A percentile compares a stretch with the other conserved stretches of the same genome.
These are phyloP conservation scores for Chelidonichthys spinosus DNA, from an alignment of 2,797 vertebrate species.

Conservation along the genomic window DNA sequence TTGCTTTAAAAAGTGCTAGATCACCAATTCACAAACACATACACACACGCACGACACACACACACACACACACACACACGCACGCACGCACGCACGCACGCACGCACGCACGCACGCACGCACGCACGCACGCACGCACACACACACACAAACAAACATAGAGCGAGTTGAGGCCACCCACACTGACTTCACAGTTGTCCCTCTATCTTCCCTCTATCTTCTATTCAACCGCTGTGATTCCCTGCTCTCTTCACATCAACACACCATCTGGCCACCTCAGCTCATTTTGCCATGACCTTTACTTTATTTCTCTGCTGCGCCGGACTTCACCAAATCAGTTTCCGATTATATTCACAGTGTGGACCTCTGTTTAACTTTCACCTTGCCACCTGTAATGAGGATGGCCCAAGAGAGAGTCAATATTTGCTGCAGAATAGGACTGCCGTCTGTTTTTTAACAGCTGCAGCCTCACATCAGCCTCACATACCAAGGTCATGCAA, in stretches of 20 bases:
- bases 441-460: conserved; percentile 40
- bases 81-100: too few relatives aligned
- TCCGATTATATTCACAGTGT: background rate
- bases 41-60: too few relatives aligned
- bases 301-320: conserved; percentile 6
- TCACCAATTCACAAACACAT: too few relatives aligned
- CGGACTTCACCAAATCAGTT: background rate
- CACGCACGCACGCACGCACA: background rate
- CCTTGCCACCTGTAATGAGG: conserved; percentile 2
- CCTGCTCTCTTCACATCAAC: conserved; percentile 42
- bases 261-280: conserved; percentile 50
- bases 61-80: conserved; percentile 11
- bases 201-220: conserved; percentile 41
- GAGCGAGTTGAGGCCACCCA: conserved; percentile 59
- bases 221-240: conserved; percentile 22
- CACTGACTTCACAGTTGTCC: conserved; percentile 40
- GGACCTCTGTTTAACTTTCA: conserved; percentile 4
- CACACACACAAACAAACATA: background rate
- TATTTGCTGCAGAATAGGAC: conserved; percentile 28
- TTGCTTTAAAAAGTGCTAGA: too few relatives aligned
- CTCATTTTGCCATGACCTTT: conserved; percentile 41
- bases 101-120: too few relatives aligned
- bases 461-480: conserved; percentile 33
- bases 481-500: conserved; percentile 53
- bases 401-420: background rate